phyloP scores from a whole-genome alignment of 2,888 invertebrate species.

The Drosophila yooni region DNA sequence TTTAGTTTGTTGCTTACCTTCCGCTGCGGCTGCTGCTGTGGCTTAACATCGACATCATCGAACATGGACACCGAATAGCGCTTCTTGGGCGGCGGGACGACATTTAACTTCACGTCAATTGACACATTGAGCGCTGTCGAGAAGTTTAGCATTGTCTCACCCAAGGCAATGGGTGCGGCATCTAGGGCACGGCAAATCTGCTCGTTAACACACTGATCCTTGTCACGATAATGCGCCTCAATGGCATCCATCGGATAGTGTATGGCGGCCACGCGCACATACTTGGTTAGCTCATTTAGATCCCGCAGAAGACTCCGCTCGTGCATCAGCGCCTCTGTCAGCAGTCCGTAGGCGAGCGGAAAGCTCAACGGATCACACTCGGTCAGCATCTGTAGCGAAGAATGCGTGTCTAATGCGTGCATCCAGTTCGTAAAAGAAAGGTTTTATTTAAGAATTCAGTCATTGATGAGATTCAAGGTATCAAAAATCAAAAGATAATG shows the following conservation, averaged over 20 bases:
- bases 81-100: constrained; percentile 51
- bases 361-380: constrained; percentile 79
- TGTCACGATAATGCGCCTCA: constrained; percentile 61
- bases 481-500: too few relatives aligned
- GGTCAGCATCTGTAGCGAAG: constrained; percentile 58
- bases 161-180: constrained; percentile 56
- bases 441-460: background rate
- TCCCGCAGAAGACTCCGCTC: constrained; percentile 69
- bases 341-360: constrained; percentile 79
- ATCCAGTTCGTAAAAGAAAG: background rate
- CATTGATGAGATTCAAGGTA: too few relatives aligned
- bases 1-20: constrained; percentile 52
- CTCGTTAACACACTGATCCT: constrained; percentile 71
- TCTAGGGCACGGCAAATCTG: constrained; percentile 74
- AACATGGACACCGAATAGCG: constrained; percentile 84
- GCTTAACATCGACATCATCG: constrained; percentile 78
- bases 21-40: constrained; percentile 56
- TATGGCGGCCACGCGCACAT: constrained; percentile 77
- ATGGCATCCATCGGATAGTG: constrained; percentile 75
- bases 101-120: constrained; percentile 60
- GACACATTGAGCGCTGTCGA: constrained; percentile 63
- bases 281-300: constrained; percentile 80
- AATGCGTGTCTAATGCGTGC: constrained; percentile 32
- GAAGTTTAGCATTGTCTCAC: constrained; percentile 72
- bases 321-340: constrained; percentile 68